Evolutionary conservation across 2,888 invertebrate species (phyloP).

Genomic region (Drepanosiphum platanoidis): DNA sequence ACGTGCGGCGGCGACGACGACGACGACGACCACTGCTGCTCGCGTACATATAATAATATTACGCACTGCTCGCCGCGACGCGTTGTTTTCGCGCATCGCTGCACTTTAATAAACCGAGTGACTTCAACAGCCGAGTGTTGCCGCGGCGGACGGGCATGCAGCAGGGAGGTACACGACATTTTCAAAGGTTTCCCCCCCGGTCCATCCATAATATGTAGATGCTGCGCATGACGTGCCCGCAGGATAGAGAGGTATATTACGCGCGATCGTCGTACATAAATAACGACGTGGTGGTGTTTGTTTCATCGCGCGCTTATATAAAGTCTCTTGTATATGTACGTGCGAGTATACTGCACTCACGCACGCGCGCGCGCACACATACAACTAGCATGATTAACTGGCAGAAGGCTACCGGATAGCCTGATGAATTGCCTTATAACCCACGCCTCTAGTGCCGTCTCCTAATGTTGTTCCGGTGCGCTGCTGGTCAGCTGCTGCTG

Average conservation of each 20-base stretch:
- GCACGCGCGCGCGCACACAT: background rate
- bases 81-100: background rate
- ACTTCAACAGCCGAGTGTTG: background rate
- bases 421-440: constrained; percentile 54
- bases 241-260: no score
- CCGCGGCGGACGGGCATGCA: background rate
- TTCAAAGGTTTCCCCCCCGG: background rate
- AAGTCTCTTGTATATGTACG: background rate
- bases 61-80: background rate
- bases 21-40: no score
- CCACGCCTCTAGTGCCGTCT: constrained; percentile 35
- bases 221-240: no score
- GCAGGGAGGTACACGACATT: background rate
- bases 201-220: no score
- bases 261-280: background rate
- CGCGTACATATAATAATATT: no score
- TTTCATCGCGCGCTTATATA: background rate
- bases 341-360: background rate
- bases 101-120: background rate
- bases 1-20: background rate
- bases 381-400: constrained; percentile 43
- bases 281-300: background rate
- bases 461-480: constrained; percentile 32
- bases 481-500: constrained; percentile 28
- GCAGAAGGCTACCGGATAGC: constrained; percentile 57